Evolutionary conservation across 2,113 vertebrate genomes (phyloP).

Genomic region (Myrmecophaga tridactyla): DNA sequence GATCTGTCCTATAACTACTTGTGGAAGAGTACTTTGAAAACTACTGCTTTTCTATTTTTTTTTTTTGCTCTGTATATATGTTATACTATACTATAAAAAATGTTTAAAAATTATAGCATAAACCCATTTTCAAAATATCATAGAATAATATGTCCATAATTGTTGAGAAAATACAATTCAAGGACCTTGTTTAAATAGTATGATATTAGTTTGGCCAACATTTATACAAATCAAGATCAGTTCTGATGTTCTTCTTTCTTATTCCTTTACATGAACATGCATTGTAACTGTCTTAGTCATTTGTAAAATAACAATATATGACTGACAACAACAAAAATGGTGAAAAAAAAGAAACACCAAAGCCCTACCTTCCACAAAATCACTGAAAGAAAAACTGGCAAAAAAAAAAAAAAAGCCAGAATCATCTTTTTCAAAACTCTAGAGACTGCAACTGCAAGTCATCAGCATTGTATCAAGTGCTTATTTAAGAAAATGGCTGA

Average conservation of each 20-base stretch:
- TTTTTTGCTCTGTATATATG: no score
- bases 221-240: background rate
- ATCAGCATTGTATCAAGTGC: no score
- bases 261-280: background rate
- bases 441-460: background rate
- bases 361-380: background rate
- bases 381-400: background rate
- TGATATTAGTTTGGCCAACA: background rate
- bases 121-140: background rate
- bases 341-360: background rate
- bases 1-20: no score
- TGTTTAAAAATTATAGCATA: background rate
- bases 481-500: background rate
- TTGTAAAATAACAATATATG: background rate
- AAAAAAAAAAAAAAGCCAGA: background rate
- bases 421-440: no score
- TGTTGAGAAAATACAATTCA: background rate
- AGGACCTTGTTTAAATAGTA: background rate
- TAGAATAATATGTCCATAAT: background rate
- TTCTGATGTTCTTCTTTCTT: background rate
- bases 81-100: no score
- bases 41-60: no score
- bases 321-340: background rate
- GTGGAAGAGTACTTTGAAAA: no score
- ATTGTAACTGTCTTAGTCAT: background rate